phyloP scores from a whole-genome alignment of 2,888 invertebrate genomes.

The Drosophila nigricruria region DNA sequence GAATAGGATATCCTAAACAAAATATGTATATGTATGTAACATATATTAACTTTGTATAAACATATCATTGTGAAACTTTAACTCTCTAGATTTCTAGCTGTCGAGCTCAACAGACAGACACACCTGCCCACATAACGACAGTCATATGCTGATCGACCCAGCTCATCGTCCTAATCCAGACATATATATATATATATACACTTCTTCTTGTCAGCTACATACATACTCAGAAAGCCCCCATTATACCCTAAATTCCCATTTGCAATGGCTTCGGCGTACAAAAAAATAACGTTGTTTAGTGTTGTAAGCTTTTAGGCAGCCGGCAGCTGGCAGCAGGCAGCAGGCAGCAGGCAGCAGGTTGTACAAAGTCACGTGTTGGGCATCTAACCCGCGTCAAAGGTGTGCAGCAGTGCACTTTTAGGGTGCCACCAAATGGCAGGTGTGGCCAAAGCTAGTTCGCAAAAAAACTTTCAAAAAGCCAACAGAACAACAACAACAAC shows the following conservation, averaged over 20 bases:
- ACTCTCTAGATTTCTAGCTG: no score
- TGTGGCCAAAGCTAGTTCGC: conserved; percentile 15
- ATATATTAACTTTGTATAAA: no score
- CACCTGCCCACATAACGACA: no score
- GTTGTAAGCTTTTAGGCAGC: conserved; percentile 47
- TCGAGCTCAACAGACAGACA: no score
- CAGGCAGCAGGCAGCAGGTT: conserved; percentile 39
- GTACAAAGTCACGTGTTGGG: conserved; percentile 37
- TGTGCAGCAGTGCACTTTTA: conserved; percentile 37
- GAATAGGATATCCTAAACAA: no score
- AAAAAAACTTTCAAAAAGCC: conserved; percentile 24
- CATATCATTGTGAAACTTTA: no score
- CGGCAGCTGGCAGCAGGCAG: conserved; percentile 29
- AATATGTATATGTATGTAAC: no score
- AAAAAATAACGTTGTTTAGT: conserved; percentile 18
- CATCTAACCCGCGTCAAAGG: conserved; percentile 29
- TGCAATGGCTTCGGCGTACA: background rate
- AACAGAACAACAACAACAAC: conserved; percentile 6
- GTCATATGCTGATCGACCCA: background rate
- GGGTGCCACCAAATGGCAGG: conserved; percentile 32
- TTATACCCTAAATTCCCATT: conserved; percentile 3
- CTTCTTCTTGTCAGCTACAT: background rate
- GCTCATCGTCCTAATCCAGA: background rate
- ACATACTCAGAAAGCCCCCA: background rate
- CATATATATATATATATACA: background rate